phyloP scores from a whole-genome alignment of 1,140 invertebrate species.

The Asbolus verrucosus region DNA sequence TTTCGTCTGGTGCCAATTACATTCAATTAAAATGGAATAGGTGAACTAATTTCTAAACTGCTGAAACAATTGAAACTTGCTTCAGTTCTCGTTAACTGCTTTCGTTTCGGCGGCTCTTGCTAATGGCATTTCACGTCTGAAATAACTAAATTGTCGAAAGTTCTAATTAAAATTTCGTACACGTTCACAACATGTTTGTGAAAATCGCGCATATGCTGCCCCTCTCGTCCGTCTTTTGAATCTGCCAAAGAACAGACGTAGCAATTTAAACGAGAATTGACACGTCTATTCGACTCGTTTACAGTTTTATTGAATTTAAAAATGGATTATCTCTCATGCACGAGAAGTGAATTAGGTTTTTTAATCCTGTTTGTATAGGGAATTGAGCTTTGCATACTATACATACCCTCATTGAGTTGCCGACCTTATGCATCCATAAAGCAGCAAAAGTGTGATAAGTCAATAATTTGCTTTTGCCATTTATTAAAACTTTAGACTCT shows the following conservation, averaged over 20 bases:
- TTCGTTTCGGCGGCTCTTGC: slow-evolving; percentile 1
- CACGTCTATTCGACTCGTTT: too few relatives aligned
- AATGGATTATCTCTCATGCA: too few relatives aligned
- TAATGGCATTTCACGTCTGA: not conserved
- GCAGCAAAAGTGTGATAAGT: too few relatives aligned
- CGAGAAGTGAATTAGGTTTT: too few relatives aligned
- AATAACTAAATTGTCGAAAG: not conserved
- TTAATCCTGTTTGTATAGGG: too few relatives aligned
- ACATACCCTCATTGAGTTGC: too few relatives aligned
- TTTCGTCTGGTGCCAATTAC: not conserved
- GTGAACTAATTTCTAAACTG: not conserved
- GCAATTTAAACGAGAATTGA: not conserved
- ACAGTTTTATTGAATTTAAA: too few relatives aligned
- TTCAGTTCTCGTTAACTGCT: slow-evolving; percentile 6
- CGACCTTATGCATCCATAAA: too few relatives aligned
- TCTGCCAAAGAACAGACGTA: not conserved
- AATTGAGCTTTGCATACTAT: too few relatives aligned
- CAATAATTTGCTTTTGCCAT: too few relatives aligned
- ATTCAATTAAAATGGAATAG: slow-evolving; percentile 1
- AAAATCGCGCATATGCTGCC: not conserved
- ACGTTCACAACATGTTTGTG: not conserved
- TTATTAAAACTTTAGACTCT: too few relatives aligned
- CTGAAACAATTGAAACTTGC: not conserved
- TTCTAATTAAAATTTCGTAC: slow-evolving; percentile 1
- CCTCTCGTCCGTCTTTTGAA: not conserved